Base-by-base conservation (phyloP, 1,140 invertebrate genomes). In the Choristoneura fumiferana region DNA sequence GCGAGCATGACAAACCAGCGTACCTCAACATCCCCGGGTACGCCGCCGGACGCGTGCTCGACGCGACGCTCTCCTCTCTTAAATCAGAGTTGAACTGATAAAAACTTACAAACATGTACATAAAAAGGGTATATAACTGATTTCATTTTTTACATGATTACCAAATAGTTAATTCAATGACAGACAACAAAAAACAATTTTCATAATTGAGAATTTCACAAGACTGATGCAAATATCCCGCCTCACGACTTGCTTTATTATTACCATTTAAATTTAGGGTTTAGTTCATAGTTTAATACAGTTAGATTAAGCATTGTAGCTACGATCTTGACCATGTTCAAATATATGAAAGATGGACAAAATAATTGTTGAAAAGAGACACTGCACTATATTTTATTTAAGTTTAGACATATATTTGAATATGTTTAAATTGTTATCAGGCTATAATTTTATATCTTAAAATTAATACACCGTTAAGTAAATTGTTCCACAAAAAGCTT, bases 141-240 rank as follows among this genome's bases (percentile, higher is more conserved):
- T 78, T 81, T 81, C 64, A 71, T 38, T 75, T 81, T 84, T 78
- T 73, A 79, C 84, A 84, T 81, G 68, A 81, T 81, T 81, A 87
- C 84, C 78, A 85, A 84, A 89, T 83, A 84, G 72, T 78, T 81
- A 66, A 83, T 83, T 71, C 65, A 75, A 79, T 81, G 65, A 86
- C 79, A 78, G 76, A 81, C 2, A 29, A 29, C n/a, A 49, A 49
- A 49, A 49, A 77, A 84, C 81, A 71, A 81, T 84, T 85, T 87
- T 84, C 78, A 81, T 75, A 82, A 81, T 83, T 86, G 78, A 86
- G 71, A 87, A 87, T 84, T 87, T 84, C 84, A 89, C 84, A 89
- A 89, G 86, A 89, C 86, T 89, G 86, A 89, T 89, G 83, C 86
- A 87, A 89, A 89, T 89, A 81, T 89, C 86, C 86, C 86, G 84